phyloP scores from a whole-genome alignment of 2,113 vertebrate genomes.

The Poeciliopsis retropinna region DNA sequence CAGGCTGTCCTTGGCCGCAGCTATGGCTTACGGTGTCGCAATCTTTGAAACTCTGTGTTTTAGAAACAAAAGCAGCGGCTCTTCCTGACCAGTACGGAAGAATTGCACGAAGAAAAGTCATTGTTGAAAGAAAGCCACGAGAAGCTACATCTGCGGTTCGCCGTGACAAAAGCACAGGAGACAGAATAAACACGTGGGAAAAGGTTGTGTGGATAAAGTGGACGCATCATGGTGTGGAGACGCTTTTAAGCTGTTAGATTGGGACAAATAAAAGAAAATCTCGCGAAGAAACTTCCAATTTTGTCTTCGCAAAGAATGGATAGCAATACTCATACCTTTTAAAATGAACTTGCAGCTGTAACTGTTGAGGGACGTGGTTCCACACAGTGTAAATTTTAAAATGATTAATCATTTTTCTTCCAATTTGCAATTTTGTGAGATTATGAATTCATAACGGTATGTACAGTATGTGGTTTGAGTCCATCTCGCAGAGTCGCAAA shows the following conservation, averaged over 20 bases:
- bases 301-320: background rate
- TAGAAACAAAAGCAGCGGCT: constrained; percentile 1
- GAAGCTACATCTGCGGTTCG: too few species aligned
- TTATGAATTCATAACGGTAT: too few species aligned
- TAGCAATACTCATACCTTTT: background rate
- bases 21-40: background rate
- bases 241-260: background rate
- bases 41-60: background rate
- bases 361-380: too few species aligned
- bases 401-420: background rate
- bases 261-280: background rate
- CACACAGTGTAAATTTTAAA: too few species aligned
- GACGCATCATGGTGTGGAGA: background rate
- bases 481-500: too few species aligned
- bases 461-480: too few species aligned
- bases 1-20: constrained; percentile 42
- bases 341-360: too few species aligned
- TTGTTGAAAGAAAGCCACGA: too few species aligned
- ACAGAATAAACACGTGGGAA: background rate
- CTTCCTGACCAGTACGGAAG: background rate
- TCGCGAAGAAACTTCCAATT: background rate
- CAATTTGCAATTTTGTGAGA: background rate
- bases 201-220: background rate
- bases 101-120: too few species aligned
- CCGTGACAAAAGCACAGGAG: background rate